Percentiles rank a stretch among this genome's conserved stretches.
Conservation (phyloP, 2,797 vertebrate genomes). For the Pelobates cultripes region DNA sequence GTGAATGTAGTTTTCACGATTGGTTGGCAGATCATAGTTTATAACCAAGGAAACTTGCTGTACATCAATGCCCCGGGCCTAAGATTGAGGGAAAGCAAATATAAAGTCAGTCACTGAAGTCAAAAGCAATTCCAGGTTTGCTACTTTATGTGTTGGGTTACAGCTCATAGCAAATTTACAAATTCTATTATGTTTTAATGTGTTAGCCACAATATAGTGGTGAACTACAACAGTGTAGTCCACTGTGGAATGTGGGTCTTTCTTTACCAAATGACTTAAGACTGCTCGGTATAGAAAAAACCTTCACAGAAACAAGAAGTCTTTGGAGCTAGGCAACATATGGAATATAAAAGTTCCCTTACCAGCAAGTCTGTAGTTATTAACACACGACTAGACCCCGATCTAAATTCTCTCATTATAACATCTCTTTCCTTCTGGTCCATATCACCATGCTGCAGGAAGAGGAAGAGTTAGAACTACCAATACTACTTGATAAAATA, state of each 20-base stretch:
- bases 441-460: conserved; percentile 92
- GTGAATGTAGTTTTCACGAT: conserved; percentile 98
- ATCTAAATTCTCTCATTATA: conserved; percentile 97
- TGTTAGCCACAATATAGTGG: conserved; percentile 74
- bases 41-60: conserved; percentile 98
- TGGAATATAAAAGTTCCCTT: conserved; percentile 53
- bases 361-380: conserved; percentile 98
- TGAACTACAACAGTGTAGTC: conserved; percentile 70
- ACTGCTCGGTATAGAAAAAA: conserved; percentile 65
- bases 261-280: conserved; percentile 75
- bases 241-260: conserved; percentile 82
- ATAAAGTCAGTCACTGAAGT: background rate
- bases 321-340: conserved; percentile 61
- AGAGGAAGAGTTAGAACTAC: background rate
- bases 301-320: conserved; percentile 59
- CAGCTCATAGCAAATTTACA: too few species aligned
- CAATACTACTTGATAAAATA: rapidly evolving
- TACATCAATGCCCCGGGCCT: conserved; percentile 98
- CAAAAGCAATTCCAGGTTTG: background rate
- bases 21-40: conserved; percentile 97
- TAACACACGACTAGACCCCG: conserved; percentile 94
- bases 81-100: conserved; percentile 12
- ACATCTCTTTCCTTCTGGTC: conserved; percentile 98
- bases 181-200: background rate
- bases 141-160: too few species aligned